These are phyloP conservation scores for Bradypodion pumilum DNA, from an alignment of 2,797 vertebrate species.

Conservation along the genomic window DNA sequence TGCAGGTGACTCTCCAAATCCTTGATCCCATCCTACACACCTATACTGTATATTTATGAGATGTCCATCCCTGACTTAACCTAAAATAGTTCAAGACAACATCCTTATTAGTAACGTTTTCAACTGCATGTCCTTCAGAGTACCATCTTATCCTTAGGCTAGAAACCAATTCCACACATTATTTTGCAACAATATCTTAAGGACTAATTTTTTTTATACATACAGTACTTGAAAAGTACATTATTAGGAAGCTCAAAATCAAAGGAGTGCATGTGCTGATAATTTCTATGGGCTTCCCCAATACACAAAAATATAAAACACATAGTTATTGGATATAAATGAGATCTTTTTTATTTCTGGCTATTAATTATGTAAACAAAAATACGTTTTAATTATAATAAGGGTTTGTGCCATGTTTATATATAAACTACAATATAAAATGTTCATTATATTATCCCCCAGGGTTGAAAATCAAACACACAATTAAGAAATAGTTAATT, in stretches of 20 bases:
- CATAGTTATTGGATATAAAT: neutral
- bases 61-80: neutral
- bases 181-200: neutral
- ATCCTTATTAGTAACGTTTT: neutral
- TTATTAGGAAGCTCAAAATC: neutral
- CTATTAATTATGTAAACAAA: constrained; percentile 56
- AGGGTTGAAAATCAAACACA: constrained; percentile 66
- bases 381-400: constrained; percentile 27
- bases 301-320: neutral
- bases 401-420: constrained; percentile 43
- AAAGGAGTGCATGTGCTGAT: neutral
- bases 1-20: too few relatives aligned
- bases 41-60: neutral
- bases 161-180: neutral
- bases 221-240: neutral
- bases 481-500: constrained; percentile 76
- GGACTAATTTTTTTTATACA: neutral
- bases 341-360: constrained; percentile 32
- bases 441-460: constrained; percentile 73
- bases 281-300: neutral
- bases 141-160: neutral
- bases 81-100: neutral
- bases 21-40: neutral
- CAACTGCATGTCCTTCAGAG: neutral
- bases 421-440: constrained; percentile 56